Evolutionary conservation across 2,888 invertebrate genomes (phyloP).

Genomic region (Trissonchulus latispiculum): DNA sequence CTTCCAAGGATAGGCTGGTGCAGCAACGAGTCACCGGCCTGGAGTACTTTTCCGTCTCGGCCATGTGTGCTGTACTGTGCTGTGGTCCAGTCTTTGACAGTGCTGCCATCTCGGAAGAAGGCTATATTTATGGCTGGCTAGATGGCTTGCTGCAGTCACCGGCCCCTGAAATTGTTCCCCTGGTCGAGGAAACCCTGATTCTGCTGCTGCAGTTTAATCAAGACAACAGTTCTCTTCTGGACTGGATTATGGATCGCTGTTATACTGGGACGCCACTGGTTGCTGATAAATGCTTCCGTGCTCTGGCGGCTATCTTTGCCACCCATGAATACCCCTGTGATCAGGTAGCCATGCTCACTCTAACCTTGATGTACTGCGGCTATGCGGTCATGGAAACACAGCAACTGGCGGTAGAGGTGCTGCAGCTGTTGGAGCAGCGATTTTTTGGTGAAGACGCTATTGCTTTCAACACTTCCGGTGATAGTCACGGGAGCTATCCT

Average conservation of each 20-base stretch:
- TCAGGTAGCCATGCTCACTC: constrained; percentile 70
- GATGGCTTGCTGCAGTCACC: constrained; percentile 71
- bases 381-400: constrained; percentile 80
- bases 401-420: constrained; percentile 80
- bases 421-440: constrained; percentile 78
- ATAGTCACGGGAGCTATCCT: not conserved
- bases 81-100: constrained; percentile 86
- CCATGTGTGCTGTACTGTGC: constrained; percentile 88
- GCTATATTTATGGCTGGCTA: constrained; percentile 80
- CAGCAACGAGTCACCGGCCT: constrained; percentile 40
- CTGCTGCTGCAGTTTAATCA: constrained; percentile 86
- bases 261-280: constrained; percentile 81
- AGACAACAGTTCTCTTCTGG: constrained; percentile 75
- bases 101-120: constrained; percentile 61
- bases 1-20: constrained; percentile 23
- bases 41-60: constrained; percentile 57
- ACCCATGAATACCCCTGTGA: constrained; percentile 93
- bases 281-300: constrained; percentile 90
- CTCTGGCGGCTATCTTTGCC: constrained; percentile 89
- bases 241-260: constrained; percentile 96
- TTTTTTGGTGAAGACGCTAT: constrained; percentile 63
- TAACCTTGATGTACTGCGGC: constrained; percentile 89
- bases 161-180: constrained; percentile 63
- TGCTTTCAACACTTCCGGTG: not conserved
- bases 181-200: constrained; percentile 86